Evolutionary conservation across 2,888 invertebrate genomes (phyloP), one percentile per base, ranked within the genome.

Genomic region (Pammene aurita): DNA sequence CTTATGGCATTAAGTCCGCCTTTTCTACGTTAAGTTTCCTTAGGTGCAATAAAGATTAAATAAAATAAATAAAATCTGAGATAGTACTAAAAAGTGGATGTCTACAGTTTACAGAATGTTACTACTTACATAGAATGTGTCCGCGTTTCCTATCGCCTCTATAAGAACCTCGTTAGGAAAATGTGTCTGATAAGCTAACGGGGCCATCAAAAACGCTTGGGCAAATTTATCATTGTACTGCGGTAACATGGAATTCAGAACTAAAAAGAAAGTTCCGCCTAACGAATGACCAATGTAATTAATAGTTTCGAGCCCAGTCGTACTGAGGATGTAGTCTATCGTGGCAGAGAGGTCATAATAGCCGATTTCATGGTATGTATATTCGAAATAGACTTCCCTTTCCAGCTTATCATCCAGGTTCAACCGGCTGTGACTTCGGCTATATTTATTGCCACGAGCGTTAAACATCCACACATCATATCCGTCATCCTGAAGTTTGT

Each of bases 401-500:
- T 84, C 26, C 26, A 26, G 2, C 4, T 86, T 74, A 0, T 63
- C 56, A 26, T 79, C 83, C 9, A 90, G 89, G 71, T 89, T 73
- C 0, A 89, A 70, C 1, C 74, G 74, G 9, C 77, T 60, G 77
- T 97, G 96, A 0, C 84, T 87, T 38, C 93, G 93, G 0, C 95
- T 95, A 83, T 96, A 95, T 0, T 91, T 93, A 81, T 96, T 97
- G 2, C 97, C 97, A 67, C 97, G 90, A 11, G 95, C 94, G 83
- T 98, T 98, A 0, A 96, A 96, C 79, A 98, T 79, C 97, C 97
- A 98, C 0, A 96, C 95, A 77, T 96, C 96, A 76, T 94, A 96
- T 0, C 95, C 95, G 18, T 88, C 86, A 73, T 96, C 95, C 0
- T 94, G 93, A 55, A 96, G 90, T 80, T 94, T 93, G 87, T 93